Percentiles rank a stretch among this genome's conserved stretches.
Evolutionary conservation across 2,797 vertebrate genomes (phyloP).

Genomic region (Stomatorhinus walkeri): DNA sequence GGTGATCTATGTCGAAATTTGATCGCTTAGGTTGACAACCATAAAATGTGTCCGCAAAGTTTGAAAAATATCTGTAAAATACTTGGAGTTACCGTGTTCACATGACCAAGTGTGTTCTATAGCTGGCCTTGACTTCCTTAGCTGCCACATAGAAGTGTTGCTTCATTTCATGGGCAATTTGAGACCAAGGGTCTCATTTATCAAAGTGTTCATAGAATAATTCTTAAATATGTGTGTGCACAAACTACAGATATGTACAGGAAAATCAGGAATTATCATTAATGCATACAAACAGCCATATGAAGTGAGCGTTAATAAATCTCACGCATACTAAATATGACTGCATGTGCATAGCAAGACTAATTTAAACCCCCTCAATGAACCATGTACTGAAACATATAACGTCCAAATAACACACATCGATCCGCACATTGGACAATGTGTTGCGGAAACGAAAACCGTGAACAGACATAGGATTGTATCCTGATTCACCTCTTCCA

Average conservation of each 20-base stretch:
- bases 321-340: not conserved
- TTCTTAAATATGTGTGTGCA: not conserved
- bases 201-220: not conserved
- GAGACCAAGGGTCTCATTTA: not conserved
- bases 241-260: not conserved
- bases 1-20: not conserved
- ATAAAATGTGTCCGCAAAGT: not conserved
- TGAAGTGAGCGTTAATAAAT: not conserved
- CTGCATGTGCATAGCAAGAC: not conserved
- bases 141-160: not conserved
- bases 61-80: not conserved
- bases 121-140: not conserved
- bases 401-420: not conserved
- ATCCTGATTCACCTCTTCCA: not conserved
- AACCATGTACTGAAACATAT: not conserved
- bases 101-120: not conserved
- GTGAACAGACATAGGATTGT: not conserved
- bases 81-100: not conserved
- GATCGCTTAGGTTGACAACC: not conserved
- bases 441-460: not conserved
- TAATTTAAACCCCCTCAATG: not conserved
- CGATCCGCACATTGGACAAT: not conserved
- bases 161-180: not conserved
- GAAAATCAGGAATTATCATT: not conserved
- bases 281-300: not conserved